phyloP scores from a whole-genome alignment of 2,797 vertebrate genomes.

The Decapterus maruadsi region DNA sequence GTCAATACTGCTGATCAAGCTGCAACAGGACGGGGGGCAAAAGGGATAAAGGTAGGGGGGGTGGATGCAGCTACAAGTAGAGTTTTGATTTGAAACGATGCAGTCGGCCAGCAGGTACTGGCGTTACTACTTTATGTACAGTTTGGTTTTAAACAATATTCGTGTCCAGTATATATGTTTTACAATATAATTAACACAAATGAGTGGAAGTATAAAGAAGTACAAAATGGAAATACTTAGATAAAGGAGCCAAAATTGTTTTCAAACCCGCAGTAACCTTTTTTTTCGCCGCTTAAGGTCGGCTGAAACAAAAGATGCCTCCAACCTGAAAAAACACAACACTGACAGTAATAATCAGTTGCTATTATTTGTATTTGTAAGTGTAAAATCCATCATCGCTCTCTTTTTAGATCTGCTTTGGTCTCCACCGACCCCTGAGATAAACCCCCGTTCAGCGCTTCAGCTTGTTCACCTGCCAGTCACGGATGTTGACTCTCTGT shows the following conservation, averaged over 20 bases:
- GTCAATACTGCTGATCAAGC: too few species aligned
- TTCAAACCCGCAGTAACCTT: background rate
- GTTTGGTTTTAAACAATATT: background rate
- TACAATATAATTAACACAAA: too few species aligned
- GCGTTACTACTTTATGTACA: background rate
- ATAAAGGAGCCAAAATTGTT: too few species aligned
- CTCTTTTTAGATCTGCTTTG: background rate
- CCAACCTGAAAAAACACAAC: slow-evolving; percentile 3
- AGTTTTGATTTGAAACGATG: too few species aligned
- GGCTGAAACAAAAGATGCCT: background rate
- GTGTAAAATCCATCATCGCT: background rate
- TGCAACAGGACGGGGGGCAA: too few species aligned
- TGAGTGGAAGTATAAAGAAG: too few species aligned
- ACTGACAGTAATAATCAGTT: background rate
- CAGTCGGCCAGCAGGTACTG: too few species aligned
- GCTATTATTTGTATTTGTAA: too few species aligned
- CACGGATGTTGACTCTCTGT: background rate
- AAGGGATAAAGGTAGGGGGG: too few species aligned
- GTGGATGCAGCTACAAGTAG: too few species aligned
- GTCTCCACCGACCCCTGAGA: background rate
- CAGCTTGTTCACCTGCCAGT: background rate
- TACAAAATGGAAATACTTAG: too few species aligned
- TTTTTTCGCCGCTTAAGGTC: background rate
- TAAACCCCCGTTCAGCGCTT: slow-evolving; percentile 1
- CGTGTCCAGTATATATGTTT: too few species aligned